These are phyloP conservation scores for Apteryx mantelli DNA, from an alignment of 2,113 vertebrate genomes.

Conservation along the genomic window DNA sequence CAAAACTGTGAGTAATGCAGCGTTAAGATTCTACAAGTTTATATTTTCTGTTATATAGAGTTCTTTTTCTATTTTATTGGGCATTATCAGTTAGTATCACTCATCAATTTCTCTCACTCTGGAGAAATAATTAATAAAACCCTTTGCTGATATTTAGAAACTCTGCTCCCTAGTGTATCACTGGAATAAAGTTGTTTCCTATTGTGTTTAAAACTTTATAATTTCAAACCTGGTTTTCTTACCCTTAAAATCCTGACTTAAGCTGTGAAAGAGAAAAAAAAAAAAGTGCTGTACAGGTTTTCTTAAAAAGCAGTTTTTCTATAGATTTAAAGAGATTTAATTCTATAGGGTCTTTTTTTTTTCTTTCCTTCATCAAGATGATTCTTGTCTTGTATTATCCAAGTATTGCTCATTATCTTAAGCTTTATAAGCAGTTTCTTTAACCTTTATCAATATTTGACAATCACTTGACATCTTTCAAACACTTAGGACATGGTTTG, in stretches of 20 bases:
- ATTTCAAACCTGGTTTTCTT: background rate
- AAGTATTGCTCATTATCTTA: background rate
- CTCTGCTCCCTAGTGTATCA: background rate
- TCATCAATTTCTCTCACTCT: background rate
- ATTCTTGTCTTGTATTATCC: background rate
- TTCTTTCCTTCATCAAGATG: background rate
- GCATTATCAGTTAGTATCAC: background rate
- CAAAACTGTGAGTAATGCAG: background rate
- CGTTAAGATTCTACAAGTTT: background rate
- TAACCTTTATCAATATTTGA: constrained; percentile 1
- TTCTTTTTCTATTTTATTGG: background rate
- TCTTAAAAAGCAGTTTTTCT: background rate
- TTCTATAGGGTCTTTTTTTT: background rate
- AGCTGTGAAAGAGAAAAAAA: background rate
- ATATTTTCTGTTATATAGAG: background rate
- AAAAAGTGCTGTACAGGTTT: background rate
- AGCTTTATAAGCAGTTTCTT: background rate
- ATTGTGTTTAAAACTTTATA: background rate
- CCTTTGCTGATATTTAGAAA: background rate
- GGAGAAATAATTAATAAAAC: background rate
- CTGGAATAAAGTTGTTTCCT: background rate
- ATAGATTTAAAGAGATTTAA: background rate
- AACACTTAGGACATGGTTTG: rapidly evolving
- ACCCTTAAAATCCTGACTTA: constrained; percentile 5
- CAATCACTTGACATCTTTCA: background rate